phyloP scores from a whole-genome alignment of 2,888 invertebrate genomes.

The Lathronympha strigana region DNA sequence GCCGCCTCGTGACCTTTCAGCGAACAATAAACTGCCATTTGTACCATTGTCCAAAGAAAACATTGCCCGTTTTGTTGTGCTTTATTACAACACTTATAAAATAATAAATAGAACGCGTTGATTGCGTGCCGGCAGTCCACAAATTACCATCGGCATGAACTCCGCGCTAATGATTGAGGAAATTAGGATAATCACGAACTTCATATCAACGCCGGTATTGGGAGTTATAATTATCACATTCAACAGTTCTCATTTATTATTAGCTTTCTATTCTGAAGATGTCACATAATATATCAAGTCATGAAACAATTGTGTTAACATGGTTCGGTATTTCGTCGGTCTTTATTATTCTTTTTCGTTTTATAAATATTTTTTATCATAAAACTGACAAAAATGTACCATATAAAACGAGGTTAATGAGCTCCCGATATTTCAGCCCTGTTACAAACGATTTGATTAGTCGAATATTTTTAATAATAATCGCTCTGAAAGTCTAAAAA shows the following conservation, averaged over 20 bases:
- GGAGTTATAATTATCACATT: constrained; percentile 52
- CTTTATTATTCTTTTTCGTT: no score
- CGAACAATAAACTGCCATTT: constrained; percentile 25
- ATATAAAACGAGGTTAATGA: no score
- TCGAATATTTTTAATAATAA: no score
- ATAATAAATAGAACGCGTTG: constrained; percentile 45
- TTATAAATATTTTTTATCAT: no score
- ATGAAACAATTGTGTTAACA: background rate
- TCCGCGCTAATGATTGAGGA: constrained; percentile 59
- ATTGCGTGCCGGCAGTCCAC: constrained; percentile 60
- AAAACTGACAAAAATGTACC: no score
- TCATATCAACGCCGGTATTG: constrained; percentile 58
- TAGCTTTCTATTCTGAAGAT: background rate
- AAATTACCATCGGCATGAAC: constrained; percentile 61
- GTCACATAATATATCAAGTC: background rate
- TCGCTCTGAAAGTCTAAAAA: no score
- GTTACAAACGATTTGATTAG: no score
- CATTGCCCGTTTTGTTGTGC: constrained; percentile 33
- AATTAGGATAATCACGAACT: constrained; percentile 62
- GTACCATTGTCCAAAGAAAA: constrained; percentile 34
- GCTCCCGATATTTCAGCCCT: no score
- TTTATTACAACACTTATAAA: constrained; percentile 41
- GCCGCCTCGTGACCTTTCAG: constrained; percentile 21
- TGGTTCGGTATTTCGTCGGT: no score
- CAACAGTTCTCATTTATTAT: constrained; percentile 41